Conservation (phyloP, 23 tunicate genomes). For the Trididemnum miniatum region DNA sequence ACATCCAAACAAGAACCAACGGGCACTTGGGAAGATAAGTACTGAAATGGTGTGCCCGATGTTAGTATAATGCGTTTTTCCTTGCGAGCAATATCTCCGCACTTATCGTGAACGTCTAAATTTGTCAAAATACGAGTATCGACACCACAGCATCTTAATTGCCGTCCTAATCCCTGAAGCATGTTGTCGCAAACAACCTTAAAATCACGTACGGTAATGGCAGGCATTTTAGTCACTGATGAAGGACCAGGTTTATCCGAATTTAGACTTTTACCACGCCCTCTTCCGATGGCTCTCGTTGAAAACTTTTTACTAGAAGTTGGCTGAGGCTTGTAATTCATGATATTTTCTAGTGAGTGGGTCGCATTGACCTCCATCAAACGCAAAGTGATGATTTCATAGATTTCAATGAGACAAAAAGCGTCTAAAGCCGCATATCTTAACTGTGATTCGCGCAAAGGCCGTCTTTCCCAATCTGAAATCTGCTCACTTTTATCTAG, state of each 20-base stretch:
- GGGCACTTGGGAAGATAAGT: constrained; percentile 66
- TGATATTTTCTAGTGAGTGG: constrained; percentile 44
- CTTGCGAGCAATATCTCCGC: constrained; percentile 42
- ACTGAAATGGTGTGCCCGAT: constrained; percentile 54
- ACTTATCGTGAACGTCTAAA: constrained; percentile 51
- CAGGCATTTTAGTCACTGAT: not conserved
- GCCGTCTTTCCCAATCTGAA: constrained; percentile 88
- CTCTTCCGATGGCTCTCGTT: constrained; percentile 13
- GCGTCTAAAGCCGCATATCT: constrained; percentile 84
- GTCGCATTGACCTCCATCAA: constrained; percentile 16
- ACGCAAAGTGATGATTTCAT: constrained; percentile 25
- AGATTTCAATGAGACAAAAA: constrained; percentile 61
- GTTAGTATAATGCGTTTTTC: constrained; percentile 63
- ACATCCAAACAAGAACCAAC: constrained; percentile 58
- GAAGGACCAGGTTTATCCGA: not conserved
- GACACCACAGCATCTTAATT: constrained; percentile 69
- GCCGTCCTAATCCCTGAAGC: constrained; percentile 78
- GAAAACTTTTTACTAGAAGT: not conserved
- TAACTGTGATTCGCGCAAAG: constrained; percentile 65
- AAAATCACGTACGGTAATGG: constrained; percentile 38
- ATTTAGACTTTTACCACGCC: not conserved
- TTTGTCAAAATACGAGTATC: constrained; percentile 59
- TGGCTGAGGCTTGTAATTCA: not conserved
- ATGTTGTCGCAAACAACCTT: constrained; percentile 81
- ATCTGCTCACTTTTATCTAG: constrained; percentile 85